Base-by-base conservation (phyloP, 2,888 invertebrate species). In the Unio pictorum region DNA sequence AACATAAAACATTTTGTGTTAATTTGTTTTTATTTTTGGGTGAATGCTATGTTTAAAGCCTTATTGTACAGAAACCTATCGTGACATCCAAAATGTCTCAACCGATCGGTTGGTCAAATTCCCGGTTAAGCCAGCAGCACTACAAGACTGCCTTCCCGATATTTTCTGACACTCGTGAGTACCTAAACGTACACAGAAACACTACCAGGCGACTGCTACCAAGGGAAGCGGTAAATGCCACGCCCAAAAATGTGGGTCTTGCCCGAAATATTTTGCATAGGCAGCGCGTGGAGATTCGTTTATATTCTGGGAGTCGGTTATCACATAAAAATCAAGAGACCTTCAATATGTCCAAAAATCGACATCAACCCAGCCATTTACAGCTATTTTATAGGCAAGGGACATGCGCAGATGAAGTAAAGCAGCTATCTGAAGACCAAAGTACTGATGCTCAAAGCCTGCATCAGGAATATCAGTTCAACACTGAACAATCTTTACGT, bases 51-150 rank as follows among this genome's bases (percentile, higher is more conserved):
- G 8, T 3, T 28, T 30, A 30, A 30, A 30, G 45, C 8, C 45
- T 45, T 45, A 15, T 45, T 3, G 3, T 34, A 34, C 34, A 7
- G 4, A 45, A 45, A 45, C 15, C 15, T 45, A 11, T 45, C 15
- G 45, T 15, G 45, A 45, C 15, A 45, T 28, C 23, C 68, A 69
- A 28, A 34, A 77, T 77, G 71, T 54, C 68, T 20, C 75, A 74
- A 68, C 81, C 81, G 18, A 80, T 81, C 20, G 80, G 80, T n/a
- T 81, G 81, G 81, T 69, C 77, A 55, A 73, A 74, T 60, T 72
- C 73, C 65, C 78, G 76, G 60, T 64, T 74, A 66, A 78, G 76
- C 63, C 63, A 79, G 23, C 23, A 23, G 57, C 79, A 79, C 68
- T 81, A 75, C 68, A 80, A 76, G 63, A 67, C 80, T 0, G 81